Evolutionary conservation across 2,888 invertebrate species (phyloP), one percentile per base, ranked within the genome.

Genomic region (Chouioia cunea): DNA sequence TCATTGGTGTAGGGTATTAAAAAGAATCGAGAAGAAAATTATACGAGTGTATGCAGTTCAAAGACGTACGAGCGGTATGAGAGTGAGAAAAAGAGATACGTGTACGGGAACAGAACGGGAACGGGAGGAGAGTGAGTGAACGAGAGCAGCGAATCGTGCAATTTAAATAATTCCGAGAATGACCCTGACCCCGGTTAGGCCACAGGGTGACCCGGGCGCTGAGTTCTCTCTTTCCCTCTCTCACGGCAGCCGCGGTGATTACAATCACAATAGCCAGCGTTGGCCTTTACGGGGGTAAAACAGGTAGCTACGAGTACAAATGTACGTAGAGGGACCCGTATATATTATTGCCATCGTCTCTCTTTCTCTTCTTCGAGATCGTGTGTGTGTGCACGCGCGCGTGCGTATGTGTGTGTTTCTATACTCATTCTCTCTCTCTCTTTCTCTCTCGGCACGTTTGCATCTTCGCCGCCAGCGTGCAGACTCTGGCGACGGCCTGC

Each of bases 151-250:
- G 56, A 53, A 60, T 77, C 77, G 77, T 74, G 76, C 78, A 80
- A 80, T 80, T 79, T 78, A 81, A 81, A 81, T 80, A 80, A 80
- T 79, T 81, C 79, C 64, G 74, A 65, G 73, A 77, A 77, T 76
- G 78, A 80, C 80, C 80, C 81, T 80, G 80, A 80, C 80, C 80
- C 77, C 75, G 72, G 77, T 74, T 77, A 76, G 77, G 75, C 74
- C 74, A 75, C 75, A 70, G 76, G 77, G 75, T 79, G 80, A 81
- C 78, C 79, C 73, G 70, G 54, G 54, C 56, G 50, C 50, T 50
- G 16, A 16, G 50, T 50, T 54, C 43, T 44, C 16, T 54, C 53
- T 18, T 22, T 53, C n/a, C n/a, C 22, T n/a, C 52, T 52, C 53
- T 15, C 44, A 54, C 54, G 56, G 65, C 70, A 63, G 64, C 65